Base-by-base conservation (phyloP, 2,113 vertebrate genomes). In the Vimba vimba region DNA sequence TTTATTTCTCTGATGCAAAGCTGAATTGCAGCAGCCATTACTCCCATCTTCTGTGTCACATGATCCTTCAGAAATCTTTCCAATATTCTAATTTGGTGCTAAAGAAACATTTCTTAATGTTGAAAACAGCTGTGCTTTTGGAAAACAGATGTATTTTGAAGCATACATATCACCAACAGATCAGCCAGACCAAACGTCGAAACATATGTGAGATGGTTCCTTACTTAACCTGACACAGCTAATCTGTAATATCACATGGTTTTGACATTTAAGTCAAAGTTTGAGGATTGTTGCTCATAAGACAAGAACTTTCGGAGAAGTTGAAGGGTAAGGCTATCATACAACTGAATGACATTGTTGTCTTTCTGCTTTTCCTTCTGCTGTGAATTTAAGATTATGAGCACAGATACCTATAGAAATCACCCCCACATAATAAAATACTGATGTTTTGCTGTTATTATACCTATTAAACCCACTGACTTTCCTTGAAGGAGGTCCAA, bases 351-450 rank as follows among this genome's bases (percentile, higher is more conserved):
- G 19, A 23, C 69, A 5, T 21, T 33, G 2, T 55, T 55, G 75
- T 39, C 30, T 7, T 59, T 30, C 77, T 39, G 19, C 12, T 36
- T 11, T n/a, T 60, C 59, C 15, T 64, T 17, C 57, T 10, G 4
- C n/a, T 11, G 13, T 27, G 13, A n/a, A 39, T 1, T 64, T 4
- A 45, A 43, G 23, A 79, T 59, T 79, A 59, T 59, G 6, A 79
- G n/a, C 5, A n/a, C 23, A 25, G 55, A 60, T 79, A 60, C n/a
- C 36, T 80, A 59, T 59, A 60, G 33, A n/a, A 79, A 47, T 36
- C 33, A 75, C 74, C 30, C 86, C 27, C 43, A 80, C 17, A 19
- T 55, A 79, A 62, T 39, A n/a, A 43, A 86, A 86, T 83, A 45
- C 27, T 43, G 23, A 75, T 75, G 43, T 75, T 75, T 47, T 47